Base-by-base conservation (phyloP, 2,113 vertebrate genomes). In the Sakesphorus luctuosus region DNA sequence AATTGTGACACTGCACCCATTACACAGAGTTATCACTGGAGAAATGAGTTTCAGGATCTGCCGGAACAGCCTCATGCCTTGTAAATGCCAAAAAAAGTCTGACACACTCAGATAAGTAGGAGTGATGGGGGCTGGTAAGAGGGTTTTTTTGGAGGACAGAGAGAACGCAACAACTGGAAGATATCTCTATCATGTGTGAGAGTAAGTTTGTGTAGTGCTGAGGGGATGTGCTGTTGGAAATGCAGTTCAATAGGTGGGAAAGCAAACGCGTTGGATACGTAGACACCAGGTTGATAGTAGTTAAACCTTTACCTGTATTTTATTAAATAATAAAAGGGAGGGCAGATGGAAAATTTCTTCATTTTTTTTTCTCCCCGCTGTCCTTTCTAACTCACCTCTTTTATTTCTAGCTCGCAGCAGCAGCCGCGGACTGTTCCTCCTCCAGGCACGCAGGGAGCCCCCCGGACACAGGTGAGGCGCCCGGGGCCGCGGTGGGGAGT, bases 371-470 rank as follows among this genome's bases (percentile, higher is more conserved):
- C 38, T 29, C 36, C 20, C 3, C 5, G 3, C 23, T 10, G 5
- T 16, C 21, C 61, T 53, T 59, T 6, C 18, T 40, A 63, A 59
- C 12, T 33, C 16, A 1, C 9, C 14, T 46, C n/a, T 28, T 44
- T 11, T 40, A 23, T 28, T 50, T 56, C 18, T 4, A 53, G 33
- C 67, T 38, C 17, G 4, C 69, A 16, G 10, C 59, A 58, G 35
- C 29, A 38, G 0, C 12, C 4, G 15, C n/a, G 23, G 1, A 19
- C 43, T 7, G 13, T 2, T 16, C 5, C 24, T 23, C 4, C 21
- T 14, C 8, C 14, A 43, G 79, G 33, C 24, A 29, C 7, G 29
- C 56, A 56, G 52, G 67, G 20, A 58, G 6, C 15, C 23, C 14
- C 56, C 59, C 1, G 71, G 20, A 2, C 61, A 8, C 80, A 20